A percentile compares a stretch with the other conserved stretches of the same genome.
Evolutionary conservation across 2,888 invertebrate genomes (phyloP).

Genomic region (Polyommatus icarus): DNA sequence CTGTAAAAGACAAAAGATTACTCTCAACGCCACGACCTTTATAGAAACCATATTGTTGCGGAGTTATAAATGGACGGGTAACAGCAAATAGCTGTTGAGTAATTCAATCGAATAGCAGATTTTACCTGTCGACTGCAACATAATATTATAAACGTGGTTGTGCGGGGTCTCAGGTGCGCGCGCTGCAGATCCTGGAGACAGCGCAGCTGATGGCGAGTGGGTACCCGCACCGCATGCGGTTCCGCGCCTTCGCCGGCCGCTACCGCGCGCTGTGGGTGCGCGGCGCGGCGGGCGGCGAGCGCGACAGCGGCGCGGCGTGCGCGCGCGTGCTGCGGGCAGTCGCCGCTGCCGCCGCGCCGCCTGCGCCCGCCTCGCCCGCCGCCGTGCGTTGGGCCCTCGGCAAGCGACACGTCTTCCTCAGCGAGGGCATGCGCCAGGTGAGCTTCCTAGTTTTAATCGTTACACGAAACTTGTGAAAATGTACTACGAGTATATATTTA

Average conservation of each 20-base stretch:
- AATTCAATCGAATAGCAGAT: too few relatives aligned
- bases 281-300: slow-evolving; percentile 80
- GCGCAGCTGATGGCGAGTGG: slow-evolving; percentile 97
- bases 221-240: slow-evolving; percentile 96
- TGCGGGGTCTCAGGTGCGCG: slow-evolving; percentile 81
- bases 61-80: too few relatives aligned
- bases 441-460: background rate
- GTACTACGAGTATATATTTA: too few relatives aligned
- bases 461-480: too few relatives aligned
- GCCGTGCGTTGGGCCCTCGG: slow-evolving; percentile 91
- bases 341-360: slow-evolving; percentile 89
- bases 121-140: too few relatives aligned
- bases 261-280: slow-evolving; percentile 93
- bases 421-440: slow-evolving; percentile 95
- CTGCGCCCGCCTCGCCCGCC: slow-evolving; percentile 85
- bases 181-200: slow-evolving; percentile 95
- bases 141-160: background rate
- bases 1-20: too few relatives aligned
- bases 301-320: slow-evolving; percentile 81
- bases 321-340: slow-evolving; percentile 88
- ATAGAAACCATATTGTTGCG: too few relatives aligned
- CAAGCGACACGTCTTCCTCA: slow-evolving; percentile 95
- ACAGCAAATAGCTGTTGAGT: too few relatives aligned
- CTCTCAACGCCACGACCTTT: too few relatives aligned
- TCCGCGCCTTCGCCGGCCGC: slow-evolving; percentile 93